These are phyloP conservation scores for Parauchenoglanis punctatus DNA, from an alignment of 2,797 vertebrate species.

Conservation along the genomic window DNA sequence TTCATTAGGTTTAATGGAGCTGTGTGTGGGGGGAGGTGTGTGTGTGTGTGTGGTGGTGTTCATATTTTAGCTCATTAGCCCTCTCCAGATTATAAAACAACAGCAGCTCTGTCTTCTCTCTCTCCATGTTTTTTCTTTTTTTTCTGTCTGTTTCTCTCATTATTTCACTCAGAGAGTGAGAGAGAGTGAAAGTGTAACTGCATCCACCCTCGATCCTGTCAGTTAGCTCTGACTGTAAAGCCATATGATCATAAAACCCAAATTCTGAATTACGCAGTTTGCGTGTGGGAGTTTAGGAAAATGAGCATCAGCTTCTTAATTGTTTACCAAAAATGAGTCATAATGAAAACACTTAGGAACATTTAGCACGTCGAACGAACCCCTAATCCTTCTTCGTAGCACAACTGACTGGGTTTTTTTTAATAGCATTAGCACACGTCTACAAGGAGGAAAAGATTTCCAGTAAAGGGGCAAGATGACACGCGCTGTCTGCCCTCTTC, in stretches of 20 bases:
- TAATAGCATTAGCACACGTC: background rate
- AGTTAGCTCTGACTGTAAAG: slow-evolving; percentile 4
- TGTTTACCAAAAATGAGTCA: slow-evolving; percentile 6
- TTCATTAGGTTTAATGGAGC: slow-evolving; percentile 27
- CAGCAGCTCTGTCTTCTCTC: slow-evolving; percentile 12
- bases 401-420: background rate
- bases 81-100: slow-evolving; percentile 34
- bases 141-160: background rate
- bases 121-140: background rate
- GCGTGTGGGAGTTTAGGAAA: background rate
- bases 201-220: background rate
- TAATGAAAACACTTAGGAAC: background rate
- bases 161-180: background rate
- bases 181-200: background rate
- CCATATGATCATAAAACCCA: background rate
- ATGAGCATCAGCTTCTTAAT: background rate
- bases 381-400: background rate
- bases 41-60: background rate
- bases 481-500: background rate
- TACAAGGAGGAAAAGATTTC: background rate
- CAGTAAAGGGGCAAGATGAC: background rate
- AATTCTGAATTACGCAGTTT: background rate
- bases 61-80: slow-evolving; percentile 23
- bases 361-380: background rate
- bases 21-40: background rate